Base-by-base conservation (phyloP, 2,888 invertebrate species). In the Quadroppia sp. region DNA sequence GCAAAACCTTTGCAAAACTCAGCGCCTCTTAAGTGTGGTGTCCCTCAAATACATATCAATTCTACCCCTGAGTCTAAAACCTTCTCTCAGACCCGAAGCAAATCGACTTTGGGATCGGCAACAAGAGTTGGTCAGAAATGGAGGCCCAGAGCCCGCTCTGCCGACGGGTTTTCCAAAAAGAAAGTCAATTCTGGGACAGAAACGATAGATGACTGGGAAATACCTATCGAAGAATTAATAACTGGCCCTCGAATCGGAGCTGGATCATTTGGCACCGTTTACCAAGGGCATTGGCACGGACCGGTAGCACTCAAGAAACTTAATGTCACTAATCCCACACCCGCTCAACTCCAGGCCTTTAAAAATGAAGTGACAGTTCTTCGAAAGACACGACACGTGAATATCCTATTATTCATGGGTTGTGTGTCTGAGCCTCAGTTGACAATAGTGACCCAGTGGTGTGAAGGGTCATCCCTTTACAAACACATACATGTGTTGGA, bases 391-490 rank as follows among this genome's bases (percentile, higher is more conserved):
- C 89, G 98, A 79, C 99, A 99, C 84, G 93, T 94, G 79, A 99
- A 99, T 85, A 94, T 99, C 79, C 86, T 99, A 56, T 85, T 98
- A 76, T 99, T 99, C 84, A 97, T 99, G 96, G 99, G 98, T 23
- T 98, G 96, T 84, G 95, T 97, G 56, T 92, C 93, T 78, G 92
- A 94, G 83, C 97, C 97, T 1, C 90, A 94, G 79, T 85, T 99
- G 80, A 94, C 96, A 17, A 99, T 99, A 81, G 95, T 99, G 73
- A 99, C 99, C 23, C 98, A 99, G 85, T 99, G 98, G 98, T 99
- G 99, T 85, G 96, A 98, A 83, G 96, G 98, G 79, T 94, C 94
- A 64, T 95, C 94, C 81, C 87, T 98, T 72, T 98, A 97, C 83
- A 94, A 96, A 83, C 97, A 98, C 84, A 87, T 99, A 79, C 98